Evolutionary conservation across 1,140 invertebrate species (phyloP).

Genomic region (Eubasilissa regina): DNA sequence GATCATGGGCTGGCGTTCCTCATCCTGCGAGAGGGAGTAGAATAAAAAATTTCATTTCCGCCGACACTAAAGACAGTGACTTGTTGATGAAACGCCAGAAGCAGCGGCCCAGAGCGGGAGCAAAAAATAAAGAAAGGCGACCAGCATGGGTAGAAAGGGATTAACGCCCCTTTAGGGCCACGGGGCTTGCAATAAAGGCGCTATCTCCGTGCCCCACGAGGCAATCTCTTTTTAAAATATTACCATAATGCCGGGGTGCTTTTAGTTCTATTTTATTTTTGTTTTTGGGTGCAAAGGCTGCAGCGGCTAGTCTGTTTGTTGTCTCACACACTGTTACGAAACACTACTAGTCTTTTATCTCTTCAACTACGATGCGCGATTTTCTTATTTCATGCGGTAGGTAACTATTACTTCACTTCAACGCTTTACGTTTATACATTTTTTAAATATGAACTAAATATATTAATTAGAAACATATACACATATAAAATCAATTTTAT

Average conservation of each 20-base stretch:
- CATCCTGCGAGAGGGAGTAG: not conserved
- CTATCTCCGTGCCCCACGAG: conserved; percentile 25
- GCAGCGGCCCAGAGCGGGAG: not conserved
- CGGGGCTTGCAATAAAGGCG: not conserved
- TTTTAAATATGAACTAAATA: too few species aligned
- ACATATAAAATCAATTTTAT: too few species aligned
- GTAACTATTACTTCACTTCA: too few species aligned
- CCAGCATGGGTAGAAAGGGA: too few species aligned
- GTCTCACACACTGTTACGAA: too few species aligned
- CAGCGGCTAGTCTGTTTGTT: too few species aligned
- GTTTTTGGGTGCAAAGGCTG: not conserved
- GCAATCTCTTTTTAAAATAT: conserved; percentile 23
- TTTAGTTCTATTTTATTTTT: not conserved
- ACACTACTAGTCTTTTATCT: too few species aligned
- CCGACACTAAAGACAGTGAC: conserved; percentile 35
- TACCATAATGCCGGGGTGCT: conserved; percentile 15
- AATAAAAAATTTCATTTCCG: conserved; percentile 41
- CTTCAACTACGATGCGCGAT: too few species aligned
- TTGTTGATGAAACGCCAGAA: conserved; percentile 36
- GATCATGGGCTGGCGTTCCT: too few species aligned
- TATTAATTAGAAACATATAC: too few species aligned
- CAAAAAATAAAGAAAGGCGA: not conserved
- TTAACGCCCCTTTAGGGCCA: conserved; percentile 17
- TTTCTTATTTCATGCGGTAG: too few species aligned
- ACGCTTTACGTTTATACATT: too few species aligned